Conservation (phyloP, 1,140 invertebrate species). For the Brachionus sp. region DNA sequence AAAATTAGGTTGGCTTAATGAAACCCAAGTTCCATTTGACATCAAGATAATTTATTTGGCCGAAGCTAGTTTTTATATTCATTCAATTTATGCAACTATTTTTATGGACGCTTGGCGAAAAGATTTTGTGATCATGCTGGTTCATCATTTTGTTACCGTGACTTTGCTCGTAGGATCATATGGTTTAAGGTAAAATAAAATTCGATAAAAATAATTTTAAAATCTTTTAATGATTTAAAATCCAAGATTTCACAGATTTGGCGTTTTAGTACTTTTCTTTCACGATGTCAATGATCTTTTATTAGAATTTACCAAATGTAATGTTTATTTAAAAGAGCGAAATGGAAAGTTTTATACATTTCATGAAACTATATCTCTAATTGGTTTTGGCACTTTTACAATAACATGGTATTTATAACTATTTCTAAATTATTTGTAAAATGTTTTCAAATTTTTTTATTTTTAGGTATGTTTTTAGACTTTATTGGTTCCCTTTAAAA, state of each 20-base stretch:
- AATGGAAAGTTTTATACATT: conserved; percentile 49
- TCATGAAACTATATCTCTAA: conserved; percentile 53
- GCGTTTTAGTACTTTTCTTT: conserved; percentile 56
- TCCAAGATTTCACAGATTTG: conserved; percentile 54
- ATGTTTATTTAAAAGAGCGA: conserved; percentile 58
- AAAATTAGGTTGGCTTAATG: conserved; percentile 30
- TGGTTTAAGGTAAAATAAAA: conserved; percentile 50
- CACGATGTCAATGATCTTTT: conserved; percentile 59
- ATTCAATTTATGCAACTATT: conserved; percentile 60
- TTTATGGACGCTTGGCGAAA: conserved; percentile 59
- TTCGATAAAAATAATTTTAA: not conserved
- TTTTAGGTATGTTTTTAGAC: conserved; percentile 48
- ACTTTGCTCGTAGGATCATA: conserved; percentile 56
- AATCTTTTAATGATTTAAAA: not conserved
- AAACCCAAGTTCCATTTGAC: conserved; percentile 48
- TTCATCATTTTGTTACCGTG: conserved; percentile 60
- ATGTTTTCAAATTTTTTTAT: not conserved
- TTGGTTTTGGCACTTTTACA: conserved; percentile 56
- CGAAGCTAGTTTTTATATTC: conserved; percentile 59
- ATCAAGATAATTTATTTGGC: conserved; percentile 56
- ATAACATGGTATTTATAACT: conserved; percentile 52
- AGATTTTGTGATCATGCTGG: conserved; percentile 56
- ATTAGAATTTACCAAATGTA: conserved; percentile 60
- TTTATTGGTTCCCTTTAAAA: conserved; percentile 60
- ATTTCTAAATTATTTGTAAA: not conserved